Percentiles rank a stretch among this genome's conserved stretches.
Evolutionary conservation across 2,888 invertebrate species (phyloP).

Genomic region (Melanophora roralis): DNA sequence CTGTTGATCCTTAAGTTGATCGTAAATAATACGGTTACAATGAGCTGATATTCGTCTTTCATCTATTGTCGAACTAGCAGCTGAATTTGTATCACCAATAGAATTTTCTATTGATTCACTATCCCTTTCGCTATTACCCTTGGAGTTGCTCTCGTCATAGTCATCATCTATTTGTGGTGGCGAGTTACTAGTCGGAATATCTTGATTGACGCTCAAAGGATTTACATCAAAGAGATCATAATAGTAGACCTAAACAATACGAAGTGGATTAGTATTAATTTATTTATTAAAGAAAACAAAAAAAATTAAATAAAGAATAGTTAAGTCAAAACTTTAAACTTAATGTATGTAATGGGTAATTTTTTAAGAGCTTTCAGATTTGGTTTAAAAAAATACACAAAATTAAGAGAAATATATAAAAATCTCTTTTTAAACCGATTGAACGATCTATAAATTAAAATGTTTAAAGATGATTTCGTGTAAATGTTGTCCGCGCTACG

Average conservation of each 20-base stretch:
- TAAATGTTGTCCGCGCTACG: too few species aligned
- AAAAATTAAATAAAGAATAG: too few species aligned
- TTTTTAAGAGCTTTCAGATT: too few species aligned
- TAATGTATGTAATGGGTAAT: too few species aligned
- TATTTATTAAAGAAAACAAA: not conserved
- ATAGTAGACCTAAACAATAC: slow-evolving; percentile 77
- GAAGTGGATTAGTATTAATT: not conserved
- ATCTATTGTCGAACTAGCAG: slow-evolving; percentile 69
- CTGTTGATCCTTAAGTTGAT: slow-evolving; percentile 70
- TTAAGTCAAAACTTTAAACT: too few species aligned
- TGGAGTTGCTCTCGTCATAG: slow-evolving; percentile 66
- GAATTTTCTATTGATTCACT: slow-evolving; percentile 70
- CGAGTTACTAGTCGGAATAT: slow-evolving; percentile 68
- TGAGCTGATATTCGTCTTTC: slow-evolving; percentile 68
- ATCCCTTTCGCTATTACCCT: slow-evolving; percentile 71
- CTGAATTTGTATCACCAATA: slow-evolving; percentile 68
- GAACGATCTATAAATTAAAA: too few species aligned
- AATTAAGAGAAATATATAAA: too few species aligned
- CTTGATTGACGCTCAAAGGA: slow-evolving; percentile 66
- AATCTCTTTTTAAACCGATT: too few species aligned
- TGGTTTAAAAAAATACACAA: too few species aligned
- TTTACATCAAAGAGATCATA: slow-evolving; percentile 75
- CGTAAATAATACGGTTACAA: slow-evolving; percentile 70
- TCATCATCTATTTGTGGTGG: slow-evolving; percentile 68
- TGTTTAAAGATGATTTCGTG: too few species aligned